Evolutionary conservation across 2,888 invertebrate genomes (phyloP).

Genomic region (Caenorhabditis auriculariae): DNA sequence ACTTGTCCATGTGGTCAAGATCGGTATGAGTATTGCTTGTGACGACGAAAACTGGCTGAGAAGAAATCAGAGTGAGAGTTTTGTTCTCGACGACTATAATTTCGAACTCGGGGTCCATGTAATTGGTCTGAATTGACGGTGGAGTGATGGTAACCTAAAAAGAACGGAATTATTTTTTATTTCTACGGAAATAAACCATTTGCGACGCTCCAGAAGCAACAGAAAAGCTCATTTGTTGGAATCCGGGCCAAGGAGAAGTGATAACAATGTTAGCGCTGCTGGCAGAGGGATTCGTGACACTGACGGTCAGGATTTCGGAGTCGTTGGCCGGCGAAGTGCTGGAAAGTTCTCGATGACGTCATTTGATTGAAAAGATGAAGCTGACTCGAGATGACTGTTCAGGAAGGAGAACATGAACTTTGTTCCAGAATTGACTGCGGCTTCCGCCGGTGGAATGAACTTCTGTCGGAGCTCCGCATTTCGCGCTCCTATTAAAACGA

Average conservation of each 20-base stretch:
- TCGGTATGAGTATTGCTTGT: background rate
- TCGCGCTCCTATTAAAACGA: too few species aligned
- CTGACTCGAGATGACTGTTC: background rate
- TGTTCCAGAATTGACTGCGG: background rate
- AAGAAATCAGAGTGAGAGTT: background rate
- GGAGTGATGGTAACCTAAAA: background rate
- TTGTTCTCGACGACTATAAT: background rate
- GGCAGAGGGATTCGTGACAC: conserved; percentile 8
- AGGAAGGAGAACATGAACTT: background rate
- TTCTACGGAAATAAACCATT: background rate
- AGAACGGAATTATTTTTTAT: background rate
- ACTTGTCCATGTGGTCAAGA: background rate
- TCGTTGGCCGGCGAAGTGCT: conserved; percentile 1
- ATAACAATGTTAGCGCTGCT: background rate
- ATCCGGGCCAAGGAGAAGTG: background rate
- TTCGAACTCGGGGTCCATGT: background rate
- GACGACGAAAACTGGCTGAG: background rate
- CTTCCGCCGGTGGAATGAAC: background rate
- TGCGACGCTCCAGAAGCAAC: background rate
- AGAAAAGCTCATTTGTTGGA: conserved; percentile 1
- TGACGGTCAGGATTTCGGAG: conserved; percentile 11
- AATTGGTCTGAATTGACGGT: background rate
- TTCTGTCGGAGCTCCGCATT: too few species aligned
- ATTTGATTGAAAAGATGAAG: background rate
- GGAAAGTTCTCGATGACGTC: background rate